Evolutionary conservation across 2,888 invertebrate species (phyloP).

Genomic region (Sialis lutaria): DNA sequence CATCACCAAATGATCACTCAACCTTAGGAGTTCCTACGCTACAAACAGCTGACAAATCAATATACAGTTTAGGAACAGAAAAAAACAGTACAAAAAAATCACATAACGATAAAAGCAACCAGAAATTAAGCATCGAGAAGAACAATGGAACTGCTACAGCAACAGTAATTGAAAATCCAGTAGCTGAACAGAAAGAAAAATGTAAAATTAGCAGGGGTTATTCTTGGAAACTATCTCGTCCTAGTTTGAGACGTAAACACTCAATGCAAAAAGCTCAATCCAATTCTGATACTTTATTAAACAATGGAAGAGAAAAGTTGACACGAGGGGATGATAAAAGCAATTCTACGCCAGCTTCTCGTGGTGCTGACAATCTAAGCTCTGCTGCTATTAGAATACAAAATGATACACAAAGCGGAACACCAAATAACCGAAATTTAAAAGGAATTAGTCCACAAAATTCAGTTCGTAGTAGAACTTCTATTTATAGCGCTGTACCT

Average conservation of each 20-base stretch:
- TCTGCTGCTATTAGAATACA: conserved; percentile 48
- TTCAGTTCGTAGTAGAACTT: conserved; percentile 38
- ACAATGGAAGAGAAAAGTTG: conserved; percentile 56
- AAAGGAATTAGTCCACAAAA: conserved; percentile 50
- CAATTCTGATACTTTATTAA: conserved; percentile 40
- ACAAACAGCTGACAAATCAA: conserved; percentile 24
- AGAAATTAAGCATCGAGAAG: not conserved
- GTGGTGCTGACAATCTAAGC: conserved; percentile 40
- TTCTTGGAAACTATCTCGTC: conserved; percentile 57
- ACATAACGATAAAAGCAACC: not conserved
- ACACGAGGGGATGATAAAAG: conserved; percentile 45
- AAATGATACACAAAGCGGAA: conserved; percentile 59
- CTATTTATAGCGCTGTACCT: conserved; percentile 23
- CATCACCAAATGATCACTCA: conserved; percentile 14
- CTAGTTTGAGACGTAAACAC: conserved; percentile 50
- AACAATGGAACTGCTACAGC: conserved; percentile 1
- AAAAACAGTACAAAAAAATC: not conserved
- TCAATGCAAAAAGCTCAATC: conserved; percentile 29
- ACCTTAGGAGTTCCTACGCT: conserved; percentile 18
- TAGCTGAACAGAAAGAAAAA: conserved; percentile 20
- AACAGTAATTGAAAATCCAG: conserved; percentile 8
- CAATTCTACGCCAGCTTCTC: conserved; percentile 23
- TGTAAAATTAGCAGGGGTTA: conserved; percentile 47
- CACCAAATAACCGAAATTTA: conserved; percentile 42
- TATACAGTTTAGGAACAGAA: not conserved